Conservation (phyloP, 92 coral and sea anemone genomes). For the Siderastrea siderea region DNA sequence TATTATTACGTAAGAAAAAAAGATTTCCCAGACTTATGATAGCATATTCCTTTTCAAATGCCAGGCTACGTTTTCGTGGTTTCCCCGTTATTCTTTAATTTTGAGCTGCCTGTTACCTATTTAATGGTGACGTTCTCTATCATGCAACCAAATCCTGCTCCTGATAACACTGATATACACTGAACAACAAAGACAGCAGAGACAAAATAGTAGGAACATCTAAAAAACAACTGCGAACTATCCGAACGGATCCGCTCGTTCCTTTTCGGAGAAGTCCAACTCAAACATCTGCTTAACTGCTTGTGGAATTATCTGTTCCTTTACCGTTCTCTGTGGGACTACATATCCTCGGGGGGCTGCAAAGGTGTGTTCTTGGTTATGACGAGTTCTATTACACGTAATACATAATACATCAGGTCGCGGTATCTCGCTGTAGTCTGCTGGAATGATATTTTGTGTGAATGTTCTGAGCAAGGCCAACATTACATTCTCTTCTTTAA, state of each 20-base stretch:
- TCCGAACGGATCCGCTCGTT: not conserved
- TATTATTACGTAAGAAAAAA: too few species aligned
- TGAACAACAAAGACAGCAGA: too few species aligned
- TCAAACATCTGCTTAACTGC: constrained; percentile 32
- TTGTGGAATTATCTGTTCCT: constrained; percentile 48
- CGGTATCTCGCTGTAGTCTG: constrained; percentile 64
- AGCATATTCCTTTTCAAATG: too few species aligned
- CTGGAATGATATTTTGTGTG: constrained; percentile 66
- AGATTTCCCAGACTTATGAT: too few species aligned
- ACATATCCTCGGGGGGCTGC: constrained; percentile 29
- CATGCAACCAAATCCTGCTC: too few species aligned
- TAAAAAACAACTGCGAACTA: too few species aligned
- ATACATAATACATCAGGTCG: constrained; percentile 45
- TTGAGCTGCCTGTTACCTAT: too few species aligned
- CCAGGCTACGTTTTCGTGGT: too few species aligned
- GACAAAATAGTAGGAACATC: too few species aligned
- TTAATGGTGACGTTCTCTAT: too few species aligned
- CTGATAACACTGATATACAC: too few species aligned
- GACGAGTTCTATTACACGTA: constrained; percentile 54
- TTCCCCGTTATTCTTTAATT: too few species aligned
- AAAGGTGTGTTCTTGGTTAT: constrained; percentile 1
- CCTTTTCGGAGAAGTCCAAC: constrained; percentile 52
- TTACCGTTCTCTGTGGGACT: constrained; percentile 31
- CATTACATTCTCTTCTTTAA: constrained; percentile 20
- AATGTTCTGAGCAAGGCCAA: constrained; percentile 58